Percentiles rank a stretch among this genome's conserved stretches.
phyloP scores from a whole-genome alignment of 2,797 vertebrate genomes.

The Potorous gilbertii region DNA sequence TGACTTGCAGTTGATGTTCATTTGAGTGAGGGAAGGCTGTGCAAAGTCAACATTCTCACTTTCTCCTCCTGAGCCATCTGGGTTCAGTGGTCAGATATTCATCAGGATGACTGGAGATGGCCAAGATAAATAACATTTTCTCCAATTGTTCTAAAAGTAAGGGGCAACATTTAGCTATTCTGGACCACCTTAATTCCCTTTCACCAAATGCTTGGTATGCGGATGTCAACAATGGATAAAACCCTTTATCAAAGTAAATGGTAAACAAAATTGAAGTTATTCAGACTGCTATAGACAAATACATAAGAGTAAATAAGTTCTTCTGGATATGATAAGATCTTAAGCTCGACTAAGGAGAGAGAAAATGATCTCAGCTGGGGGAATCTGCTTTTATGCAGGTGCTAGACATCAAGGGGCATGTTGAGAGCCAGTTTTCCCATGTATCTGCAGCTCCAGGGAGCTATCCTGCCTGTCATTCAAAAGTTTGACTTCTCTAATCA shows the following conservation, averaged over 20 bases:
- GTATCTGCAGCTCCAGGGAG: background rate
- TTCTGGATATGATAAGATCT: background rate
- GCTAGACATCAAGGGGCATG: background rate
- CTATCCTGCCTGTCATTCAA: background rate
- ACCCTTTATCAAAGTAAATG: background rate
- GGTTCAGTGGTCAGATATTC: too few relatives aligned
- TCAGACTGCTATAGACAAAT: background rate
- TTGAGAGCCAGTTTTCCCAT: background rate
- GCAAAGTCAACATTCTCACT: too few relatives aligned
- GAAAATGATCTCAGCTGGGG: background rate
- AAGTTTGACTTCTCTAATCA: background rate
- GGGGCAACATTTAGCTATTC: background rate
- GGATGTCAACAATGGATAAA: background rate
- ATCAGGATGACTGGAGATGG: too few relatives aligned
- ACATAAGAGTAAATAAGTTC: background rate
- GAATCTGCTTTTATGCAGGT: background rate
- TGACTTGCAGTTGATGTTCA: too few relatives aligned
- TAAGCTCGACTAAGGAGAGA: background rate
- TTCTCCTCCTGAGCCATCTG: too few relatives aligned
- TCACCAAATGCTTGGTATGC: background rate
- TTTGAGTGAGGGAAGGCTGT: too few relatives aligned
- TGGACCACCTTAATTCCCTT: background rate
- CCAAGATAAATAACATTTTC: background rate
- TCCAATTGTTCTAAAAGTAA: background rate
- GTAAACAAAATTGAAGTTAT: background rate